These are phyloP conservation scores for Ariopsis seemanni DNA, from an alignment of 2,113 vertebrate species.

Conservation along the genomic window DNA sequence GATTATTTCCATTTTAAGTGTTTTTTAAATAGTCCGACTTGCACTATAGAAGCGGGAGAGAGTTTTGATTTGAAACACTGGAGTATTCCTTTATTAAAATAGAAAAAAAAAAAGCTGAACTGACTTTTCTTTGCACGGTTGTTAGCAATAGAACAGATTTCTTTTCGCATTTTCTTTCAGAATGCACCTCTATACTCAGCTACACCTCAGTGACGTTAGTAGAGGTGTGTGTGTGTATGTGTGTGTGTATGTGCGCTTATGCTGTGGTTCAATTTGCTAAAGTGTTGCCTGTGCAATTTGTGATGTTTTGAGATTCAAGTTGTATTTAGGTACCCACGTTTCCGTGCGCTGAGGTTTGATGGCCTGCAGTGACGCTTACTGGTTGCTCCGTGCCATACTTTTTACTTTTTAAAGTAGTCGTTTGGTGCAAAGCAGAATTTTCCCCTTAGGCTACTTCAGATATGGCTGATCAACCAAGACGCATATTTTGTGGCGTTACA, in stretches of 20 bases:
- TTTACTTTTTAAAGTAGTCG: neutral
- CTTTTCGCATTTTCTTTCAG: constrained; percentile 24
- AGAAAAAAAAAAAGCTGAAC: neutral
- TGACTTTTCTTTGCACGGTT: neutral
- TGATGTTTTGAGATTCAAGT: neutral
- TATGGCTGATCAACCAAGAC: neutral
- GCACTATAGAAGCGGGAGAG: neutral
- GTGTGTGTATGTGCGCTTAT: neutral
- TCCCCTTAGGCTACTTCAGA: neutral
- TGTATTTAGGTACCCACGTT: neutral
- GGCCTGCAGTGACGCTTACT: neutral
- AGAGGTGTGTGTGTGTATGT: too few relatives aligned
- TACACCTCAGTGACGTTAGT: neutral
- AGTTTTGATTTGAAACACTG: neutral
- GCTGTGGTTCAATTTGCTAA: neutral
- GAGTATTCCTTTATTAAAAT: constrained; percentile 2
- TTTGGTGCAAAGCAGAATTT: neutral
- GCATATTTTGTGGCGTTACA: neutral
- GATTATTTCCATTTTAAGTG: neutral
- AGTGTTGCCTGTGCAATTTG: neutral
- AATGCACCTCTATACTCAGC: neutral
- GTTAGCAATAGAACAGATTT: neutral
- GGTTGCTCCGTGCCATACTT: neutral
- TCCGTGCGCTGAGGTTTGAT: neutral
- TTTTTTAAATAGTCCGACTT: neutral